Evolutionary conservation across 1,140 invertebrate species (phyloP).

Genomic region (Anastrepha obliqua): DNA sequence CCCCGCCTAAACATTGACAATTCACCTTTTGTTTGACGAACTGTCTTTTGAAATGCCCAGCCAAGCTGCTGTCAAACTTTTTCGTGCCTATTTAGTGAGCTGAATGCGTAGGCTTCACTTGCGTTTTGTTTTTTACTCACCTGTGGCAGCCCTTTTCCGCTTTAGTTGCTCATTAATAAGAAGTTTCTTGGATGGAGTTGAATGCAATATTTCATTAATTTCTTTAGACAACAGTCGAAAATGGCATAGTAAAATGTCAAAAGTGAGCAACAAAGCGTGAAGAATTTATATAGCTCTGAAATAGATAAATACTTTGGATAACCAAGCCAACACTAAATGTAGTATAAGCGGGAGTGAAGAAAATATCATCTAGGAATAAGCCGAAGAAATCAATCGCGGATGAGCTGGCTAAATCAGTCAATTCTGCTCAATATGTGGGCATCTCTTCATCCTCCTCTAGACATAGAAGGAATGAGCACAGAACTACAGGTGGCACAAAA

Average conservation of each 20-base stretch:
- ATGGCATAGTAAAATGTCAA: background rate
- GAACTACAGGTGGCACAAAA: no score
- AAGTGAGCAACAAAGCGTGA: background rate
- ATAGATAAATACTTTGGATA: no score
- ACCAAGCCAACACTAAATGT: no score
- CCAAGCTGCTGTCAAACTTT: slow-evolving; percentile 20
- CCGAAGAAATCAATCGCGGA: no score
- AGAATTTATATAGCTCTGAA: background rate
- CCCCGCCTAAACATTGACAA: background rate
- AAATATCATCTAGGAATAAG: no score
- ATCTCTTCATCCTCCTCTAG: no score
- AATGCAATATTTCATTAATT: slow-evolving; percentile 34
- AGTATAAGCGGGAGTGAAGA: no score
- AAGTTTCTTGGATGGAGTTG: background rate
- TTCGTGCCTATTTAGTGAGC: slow-evolving; percentile 12
- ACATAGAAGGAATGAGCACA: no score
- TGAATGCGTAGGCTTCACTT: background rate
- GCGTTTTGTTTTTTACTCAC: background rate
- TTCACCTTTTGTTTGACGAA: background rate
- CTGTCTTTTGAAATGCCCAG: background rate
- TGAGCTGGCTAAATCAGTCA: no score
- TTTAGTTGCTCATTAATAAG: background rate
- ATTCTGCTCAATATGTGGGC: no score
- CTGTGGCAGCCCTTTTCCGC: background rate
- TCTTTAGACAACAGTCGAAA: background rate